phyloP scores from a whole-genome alignment of 2,888 invertebrate genomes.

The Bimastos eiseni region DNA sequence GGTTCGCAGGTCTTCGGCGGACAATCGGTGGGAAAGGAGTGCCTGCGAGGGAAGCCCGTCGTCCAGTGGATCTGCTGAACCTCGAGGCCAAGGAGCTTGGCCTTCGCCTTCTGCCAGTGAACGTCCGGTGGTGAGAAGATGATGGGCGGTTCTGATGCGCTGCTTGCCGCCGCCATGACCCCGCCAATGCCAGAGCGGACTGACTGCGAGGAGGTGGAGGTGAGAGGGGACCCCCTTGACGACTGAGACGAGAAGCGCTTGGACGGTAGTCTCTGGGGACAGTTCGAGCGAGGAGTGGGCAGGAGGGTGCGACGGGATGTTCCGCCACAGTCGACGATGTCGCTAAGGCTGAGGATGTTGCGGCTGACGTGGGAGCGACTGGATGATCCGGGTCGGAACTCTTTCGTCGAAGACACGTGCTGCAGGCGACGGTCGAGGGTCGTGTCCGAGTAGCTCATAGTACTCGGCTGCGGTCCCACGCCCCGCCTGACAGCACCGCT shows the following conservation, averaged over 20 bases:
- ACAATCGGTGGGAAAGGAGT: conserved; percentile 29
- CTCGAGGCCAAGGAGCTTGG: conserved; percentile 24
- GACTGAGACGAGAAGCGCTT: neutral
- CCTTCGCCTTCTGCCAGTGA: conserved; percentile 32
- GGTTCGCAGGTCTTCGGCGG: conserved; percentile 33
- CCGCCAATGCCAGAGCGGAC: neutral
- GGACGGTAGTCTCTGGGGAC: neutral
- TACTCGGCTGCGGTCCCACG: neutral
- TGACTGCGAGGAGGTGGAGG: neutral
- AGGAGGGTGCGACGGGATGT: neutral
- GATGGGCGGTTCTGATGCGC: conserved; percentile 27
- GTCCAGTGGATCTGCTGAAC: conserved; percentile 19
- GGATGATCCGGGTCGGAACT: neutral
- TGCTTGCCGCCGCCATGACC: neutral
- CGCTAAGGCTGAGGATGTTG: conserved; percentile 8
- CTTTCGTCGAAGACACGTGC: neutral
- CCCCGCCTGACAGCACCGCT: neutral
- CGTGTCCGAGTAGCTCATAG: conserved; percentile 19
- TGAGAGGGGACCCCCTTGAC: neutral
- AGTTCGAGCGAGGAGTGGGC: neutral
- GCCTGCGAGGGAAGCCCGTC: conserved; percentile 8
- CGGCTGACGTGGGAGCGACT: neutral
- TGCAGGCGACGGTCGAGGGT: conserved; percentile 10
- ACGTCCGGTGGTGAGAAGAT: conserved; percentile 33
- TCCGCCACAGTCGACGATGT: neutral